Conservation (phyloP, 2,113 vertebrate species). For the Aspidoscelis tigris region DNA sequence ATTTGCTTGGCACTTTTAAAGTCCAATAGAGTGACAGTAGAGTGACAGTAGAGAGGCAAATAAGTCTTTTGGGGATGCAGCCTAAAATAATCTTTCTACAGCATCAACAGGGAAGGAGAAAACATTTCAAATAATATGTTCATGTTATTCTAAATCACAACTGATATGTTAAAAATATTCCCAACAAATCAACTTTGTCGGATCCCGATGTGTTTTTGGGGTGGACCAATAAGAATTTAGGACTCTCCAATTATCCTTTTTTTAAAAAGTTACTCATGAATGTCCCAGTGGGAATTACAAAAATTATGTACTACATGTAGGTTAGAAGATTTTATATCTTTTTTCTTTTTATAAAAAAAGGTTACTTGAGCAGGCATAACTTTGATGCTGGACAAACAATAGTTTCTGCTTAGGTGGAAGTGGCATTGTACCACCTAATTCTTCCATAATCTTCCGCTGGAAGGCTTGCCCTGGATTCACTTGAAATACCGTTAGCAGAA, state of each 20-base stretch:
- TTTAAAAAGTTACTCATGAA: neutral
- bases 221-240: neutral
- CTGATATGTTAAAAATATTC: neutral
- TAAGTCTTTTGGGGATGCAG: too few species aligned
- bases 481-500: neutral
- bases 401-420: neutral
- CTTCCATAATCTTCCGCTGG: neutral
- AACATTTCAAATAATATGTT: conserved; percentile 22
- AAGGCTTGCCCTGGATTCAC: neutral
- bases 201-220: neutral
- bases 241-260: neutral
- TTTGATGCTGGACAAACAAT: neutral
- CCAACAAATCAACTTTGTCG: neutral
- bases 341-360: neutral
- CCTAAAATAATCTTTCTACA: neutral
- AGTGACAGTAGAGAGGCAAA: too few species aligned
- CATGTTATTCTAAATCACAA: conserved; percentile 32
- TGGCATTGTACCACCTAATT: neutral
- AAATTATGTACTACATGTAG: neutral
- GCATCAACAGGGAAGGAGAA: neutral
- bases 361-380: neutral
- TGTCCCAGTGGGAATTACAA: neutral
- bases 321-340: neutral
- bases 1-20: too few species aligned
- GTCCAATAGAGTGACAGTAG: too few species aligned